These are phyloP conservation scores for Drosophila repletoides DNA, from an alignment of 1,140 invertebrate genomes.

Conservation along the genomic window DNA sequence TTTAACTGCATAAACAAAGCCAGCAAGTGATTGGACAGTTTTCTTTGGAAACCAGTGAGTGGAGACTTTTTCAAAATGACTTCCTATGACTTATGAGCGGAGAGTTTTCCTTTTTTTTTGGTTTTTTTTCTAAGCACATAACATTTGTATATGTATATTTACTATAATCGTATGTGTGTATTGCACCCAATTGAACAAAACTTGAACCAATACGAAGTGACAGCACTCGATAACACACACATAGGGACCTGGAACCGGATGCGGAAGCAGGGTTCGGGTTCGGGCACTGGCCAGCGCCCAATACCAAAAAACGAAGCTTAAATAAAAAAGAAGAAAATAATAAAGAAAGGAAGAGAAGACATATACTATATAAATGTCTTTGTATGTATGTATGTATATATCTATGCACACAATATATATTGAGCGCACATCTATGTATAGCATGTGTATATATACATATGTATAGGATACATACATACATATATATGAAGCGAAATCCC, in stretches of 20 bases:
- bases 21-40: constrained; percentile 4
- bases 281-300: constrained; percentile 49
- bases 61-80: constrained; percentile 6
- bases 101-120: no score
- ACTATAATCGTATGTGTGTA: neutral
- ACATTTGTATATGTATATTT: neutral
- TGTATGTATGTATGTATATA: constrained; percentile 16
- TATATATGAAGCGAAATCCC: constrained; percentile 62
- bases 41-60: constrained; percentile 1
- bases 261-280: constrained; percentile 18
- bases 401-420: constrained; percentile 49
- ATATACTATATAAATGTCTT: constrained; percentile 42
- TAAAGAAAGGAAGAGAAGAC: constrained; percentile 23
- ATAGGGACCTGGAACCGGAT: constrained; percentile 20
- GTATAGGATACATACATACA: constrained; percentile 11
- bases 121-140: no score
- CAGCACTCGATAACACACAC: constrained; percentile 38
- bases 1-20: neutral
- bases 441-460: constrained; percentile 34
- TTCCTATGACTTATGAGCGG: neutral
- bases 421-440: constrained; percentile 41
- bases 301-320: constrained; percentile 46
- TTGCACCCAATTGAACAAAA: constrained; percentile 23
- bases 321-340: constrained; percentile 20
- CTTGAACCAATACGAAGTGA: constrained; percentile 52